Evolutionary conservation across 2,113 vertebrate genomes (phyloP).

Genomic region (Gasterosteus nipponicus): DNA sequence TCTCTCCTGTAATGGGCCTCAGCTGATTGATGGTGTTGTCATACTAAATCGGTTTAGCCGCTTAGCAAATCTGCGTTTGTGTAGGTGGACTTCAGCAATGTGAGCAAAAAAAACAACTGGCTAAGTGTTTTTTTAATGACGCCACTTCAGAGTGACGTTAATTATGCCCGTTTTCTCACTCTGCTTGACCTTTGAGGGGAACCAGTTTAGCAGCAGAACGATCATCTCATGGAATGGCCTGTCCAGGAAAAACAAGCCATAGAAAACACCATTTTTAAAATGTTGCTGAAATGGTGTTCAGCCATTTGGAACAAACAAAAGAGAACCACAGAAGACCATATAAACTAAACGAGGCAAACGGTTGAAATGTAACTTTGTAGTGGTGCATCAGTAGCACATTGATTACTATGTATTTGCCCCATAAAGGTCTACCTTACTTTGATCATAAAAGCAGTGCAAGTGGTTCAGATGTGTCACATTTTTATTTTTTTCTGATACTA

Average conservation of each 20-base stretch:
- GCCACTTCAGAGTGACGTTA: constrained; percentile 30
- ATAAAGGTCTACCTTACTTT: background rate
- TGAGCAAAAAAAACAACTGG: constrained; percentile 25
- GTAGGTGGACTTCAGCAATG: constrained; percentile 28
- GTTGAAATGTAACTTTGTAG: background rate
- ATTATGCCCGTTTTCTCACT: background rate
- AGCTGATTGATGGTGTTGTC: constrained; percentile 35
- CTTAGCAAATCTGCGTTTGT: constrained; percentile 37
- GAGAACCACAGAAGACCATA: background rate
- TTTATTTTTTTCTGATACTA: background rate
- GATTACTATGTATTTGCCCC: background rate
- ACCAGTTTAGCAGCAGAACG: background rate
- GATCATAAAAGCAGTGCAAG: background rate
- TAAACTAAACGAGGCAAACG: background rate
- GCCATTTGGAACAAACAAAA: background rate
- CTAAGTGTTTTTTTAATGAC: constrained; percentile 55
- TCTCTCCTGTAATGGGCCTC: constrained; percentile 18
- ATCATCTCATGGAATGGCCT: background rate
- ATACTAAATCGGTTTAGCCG: constrained; percentile 39
- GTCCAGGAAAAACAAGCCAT: background rate
- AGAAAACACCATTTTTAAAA: background rate
- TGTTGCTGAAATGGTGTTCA: constrained; percentile 1
- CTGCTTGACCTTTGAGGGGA: constrained; percentile 17
- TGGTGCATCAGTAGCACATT: background rate
- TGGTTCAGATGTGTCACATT: background rate